These are phyloP conservation scores for Prosopocoilus inquinatus DNA, from an alignment of 2,888 invertebrate genomes.

Conservation along the genomic window DNA sequence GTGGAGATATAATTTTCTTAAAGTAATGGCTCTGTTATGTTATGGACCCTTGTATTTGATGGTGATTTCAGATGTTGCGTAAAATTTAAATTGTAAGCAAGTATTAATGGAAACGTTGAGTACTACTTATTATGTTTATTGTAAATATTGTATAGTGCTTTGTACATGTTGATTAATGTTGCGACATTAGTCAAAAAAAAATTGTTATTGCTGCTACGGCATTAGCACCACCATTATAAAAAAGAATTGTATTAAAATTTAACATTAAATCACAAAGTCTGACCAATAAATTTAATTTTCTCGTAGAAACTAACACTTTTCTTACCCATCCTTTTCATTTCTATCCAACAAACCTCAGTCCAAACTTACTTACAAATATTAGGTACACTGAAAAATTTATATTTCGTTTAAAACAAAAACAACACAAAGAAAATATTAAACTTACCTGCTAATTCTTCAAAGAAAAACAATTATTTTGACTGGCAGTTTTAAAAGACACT, in stretches of 20 bases:
- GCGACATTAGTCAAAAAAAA: constrained; percentile 40
- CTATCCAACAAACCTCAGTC: too few species aligned
- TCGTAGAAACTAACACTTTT: constrained; percentile 33
- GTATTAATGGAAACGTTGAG: constrained; percentile 30
- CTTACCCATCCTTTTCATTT: constrained; percentile 1
- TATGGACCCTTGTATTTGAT: constrained; percentile 2
- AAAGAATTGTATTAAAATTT: constrained; percentile 40
- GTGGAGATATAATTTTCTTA: too few species aligned
- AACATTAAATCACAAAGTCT: constrained; percentile 46
- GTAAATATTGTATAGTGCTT: constrained; percentile 59
- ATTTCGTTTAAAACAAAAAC: too few species aligned
- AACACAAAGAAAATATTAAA: too few species aligned
- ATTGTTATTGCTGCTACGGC: constrained; percentile 43
- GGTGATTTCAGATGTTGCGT: constrained; percentile 9
- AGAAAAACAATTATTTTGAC: too few species aligned
- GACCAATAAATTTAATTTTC: constrained; percentile 45
- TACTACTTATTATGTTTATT: constrained; percentile 39
- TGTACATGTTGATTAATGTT: constrained; percentile 58
- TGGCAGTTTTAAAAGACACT: too few species aligned
- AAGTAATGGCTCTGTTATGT: neutral
- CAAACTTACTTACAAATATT: too few species aligned
- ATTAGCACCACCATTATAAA: constrained; percentile 40
- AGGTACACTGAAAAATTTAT: too few species aligned
- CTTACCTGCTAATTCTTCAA: too few species aligned
- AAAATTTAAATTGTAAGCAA: constrained; percentile 5